These are phyloP conservation scores for Lasius platythorax DNA, from an alignment of 2,888 invertebrate genomes.

Conservation along the genomic window DNA sequence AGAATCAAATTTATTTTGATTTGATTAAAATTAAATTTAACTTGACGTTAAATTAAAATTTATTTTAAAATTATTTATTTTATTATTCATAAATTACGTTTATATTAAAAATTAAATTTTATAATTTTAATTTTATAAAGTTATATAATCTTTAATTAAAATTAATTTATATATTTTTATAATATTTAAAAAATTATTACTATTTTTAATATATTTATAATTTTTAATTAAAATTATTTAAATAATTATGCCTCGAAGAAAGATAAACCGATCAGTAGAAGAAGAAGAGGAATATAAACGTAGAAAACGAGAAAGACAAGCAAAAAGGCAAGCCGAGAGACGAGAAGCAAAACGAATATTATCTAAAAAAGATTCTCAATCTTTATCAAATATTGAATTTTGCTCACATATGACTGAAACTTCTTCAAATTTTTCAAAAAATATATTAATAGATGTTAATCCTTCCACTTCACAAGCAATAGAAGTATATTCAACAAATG, in stretches of 20 bases:
- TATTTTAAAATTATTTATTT: no score
- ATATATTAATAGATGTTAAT: not conserved
- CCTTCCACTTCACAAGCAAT: not conserved
- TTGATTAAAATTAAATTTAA: no score
- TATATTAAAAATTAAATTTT: no score
- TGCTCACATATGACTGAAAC: not conserved
- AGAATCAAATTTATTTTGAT: no score
- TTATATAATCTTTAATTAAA: no score
- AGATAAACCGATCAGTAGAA: not conserved
- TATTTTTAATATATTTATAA: no score
- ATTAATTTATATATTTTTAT: no score
- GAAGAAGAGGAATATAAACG: not conserved
- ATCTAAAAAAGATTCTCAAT: not conserved
- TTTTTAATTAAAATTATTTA: conserved; percentile 2
- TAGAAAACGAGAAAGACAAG: not conserved
- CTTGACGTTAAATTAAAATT: no score
- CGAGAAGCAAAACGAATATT: not conserved
- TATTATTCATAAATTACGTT: no score
- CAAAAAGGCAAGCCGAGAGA: not conserved
- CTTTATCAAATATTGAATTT: not conserved
- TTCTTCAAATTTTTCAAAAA: not conserved
- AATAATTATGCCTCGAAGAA: conserved; percentile 16
- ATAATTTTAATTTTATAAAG: no score
- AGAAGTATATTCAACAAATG: not conserved
- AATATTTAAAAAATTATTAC: no score